Base-by-base conservation (phyloP, 1,140 invertebrate species). In the Drosophila chauvacae region DNA sequence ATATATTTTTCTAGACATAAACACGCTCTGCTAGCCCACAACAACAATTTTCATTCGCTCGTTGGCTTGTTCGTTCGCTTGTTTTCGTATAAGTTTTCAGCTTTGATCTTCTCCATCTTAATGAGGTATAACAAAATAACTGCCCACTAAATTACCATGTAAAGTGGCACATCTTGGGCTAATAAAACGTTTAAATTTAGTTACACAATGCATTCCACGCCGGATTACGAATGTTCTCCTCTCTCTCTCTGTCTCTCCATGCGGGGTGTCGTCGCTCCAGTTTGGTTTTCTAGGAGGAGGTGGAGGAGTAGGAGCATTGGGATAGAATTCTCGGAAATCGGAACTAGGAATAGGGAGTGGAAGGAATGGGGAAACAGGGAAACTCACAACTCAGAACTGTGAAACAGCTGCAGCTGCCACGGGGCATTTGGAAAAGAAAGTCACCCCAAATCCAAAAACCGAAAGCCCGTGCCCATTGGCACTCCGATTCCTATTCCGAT, bases 351-450 rank as follows among this genome's bases (percentile, higher is more conserved):
- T n/a, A 23, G 18, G 13, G 64, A 35, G 13, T 37, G 45, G 35
- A 37, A 11, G 10, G 10, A 63, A 16, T 18, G 64, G 35, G 58
- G 39, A 50, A 62, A 62, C 20, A 44, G 56, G 33, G 33, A 37
- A 58, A 59, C n/a, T 45, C 42, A 33, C 11, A 63, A 63, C 35
- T 37, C 16, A 56, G 53, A 56, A 39, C 53, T 56, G 53, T 56
- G 41, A 51, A 64, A 76, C 72, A 75, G 60, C 72, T 75, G 71
- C 72, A 76, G 72, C 72, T 76, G 72, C 60, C 71, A 74, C 48
- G 56, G 69, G 71, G 69, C 71, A 62, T 63, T 74, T 76, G 86
- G 70, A 86, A 86, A 86, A 86, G 82, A 86, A 86, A 86, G 82
- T 86, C 75, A 74, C 75, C 83, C 82, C 68, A 80, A 86, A 72